Base-by-base conservation (phyloP, 1,140 invertebrate genomes). In the Zelostemma sp. region DNA sequence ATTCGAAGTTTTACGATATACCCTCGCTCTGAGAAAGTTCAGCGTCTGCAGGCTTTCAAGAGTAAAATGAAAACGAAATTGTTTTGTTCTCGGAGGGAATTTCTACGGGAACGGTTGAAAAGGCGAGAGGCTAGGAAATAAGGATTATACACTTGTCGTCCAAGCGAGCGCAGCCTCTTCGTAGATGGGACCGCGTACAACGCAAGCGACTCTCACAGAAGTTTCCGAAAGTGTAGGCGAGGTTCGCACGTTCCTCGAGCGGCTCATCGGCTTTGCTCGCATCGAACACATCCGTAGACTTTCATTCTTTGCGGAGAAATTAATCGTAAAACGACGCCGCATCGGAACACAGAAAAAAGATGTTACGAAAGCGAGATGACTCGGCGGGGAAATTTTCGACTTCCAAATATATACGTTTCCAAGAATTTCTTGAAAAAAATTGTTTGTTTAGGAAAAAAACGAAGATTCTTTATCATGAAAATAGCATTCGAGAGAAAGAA, bases 251-350 rank as follows among this genome's bases (percentile, higher is more conserved):
- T 72, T 74, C 74, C 65, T 66, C 48, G 19, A 45, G 12, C 8
- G 61, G 47, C 61, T 57, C 60, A 64, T 47, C 53, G 41, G 56
- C 49, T 3, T 17, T 4, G 2, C 17, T 46, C 38, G 33, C 43
- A 45, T 61, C 41, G 25, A 21, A 33, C 9, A 14, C 54, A 46
- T 21, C 21, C 21, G 48, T 54, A 61, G 63, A 76, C 72, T 74
- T 74, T 74, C 72, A 73, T 76, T 63, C 72, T 58, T 54, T 49
- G 31, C 54, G 65, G 72, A 68, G 74, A 76, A 74, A 76, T 76
- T 74, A 76, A 74, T 73, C 67, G 70, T 66, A 74, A 74, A 76
- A 69, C 57, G 54, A 59, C 56, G 51, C 50, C 35, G 51, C 47
- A 3, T 5, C 1, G 1, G 35, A 11, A 38, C 9, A n/a, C 3